Percentiles rank a stretch among this genome's conserved stretches.
Evolutionary conservation across 1,140 invertebrate genomes (phyloP).

Genomic region (Pseudomyrmex flavicornis): DNA sequence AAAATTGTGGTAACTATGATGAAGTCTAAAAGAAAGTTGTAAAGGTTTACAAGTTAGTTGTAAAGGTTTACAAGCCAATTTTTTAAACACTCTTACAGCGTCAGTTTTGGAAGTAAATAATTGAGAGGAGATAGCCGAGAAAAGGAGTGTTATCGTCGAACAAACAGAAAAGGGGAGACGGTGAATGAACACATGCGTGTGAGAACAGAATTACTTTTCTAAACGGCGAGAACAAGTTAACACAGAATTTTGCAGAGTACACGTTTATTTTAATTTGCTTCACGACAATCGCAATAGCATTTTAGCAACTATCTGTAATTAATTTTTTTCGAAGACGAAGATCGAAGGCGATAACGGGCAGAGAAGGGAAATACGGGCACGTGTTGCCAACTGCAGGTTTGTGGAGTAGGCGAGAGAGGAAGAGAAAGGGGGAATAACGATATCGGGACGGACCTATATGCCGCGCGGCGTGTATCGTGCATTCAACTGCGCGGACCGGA

Average conservation of each 20-base stretch:
- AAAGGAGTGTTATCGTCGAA: neutral
- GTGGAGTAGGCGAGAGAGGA: constrained; percentile 2
- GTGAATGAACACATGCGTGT: constrained; percentile 67
- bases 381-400: constrained; percentile 69
- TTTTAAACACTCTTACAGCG: neutral
- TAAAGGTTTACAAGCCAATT: neutral
- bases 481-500: constrained; percentile 69
- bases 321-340: constrained; percentile 51
- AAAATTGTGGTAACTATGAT: too few species aligned
- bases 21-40: too few species aligned
- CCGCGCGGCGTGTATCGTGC: constrained; percentile 58
- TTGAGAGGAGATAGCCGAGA: constrained; percentile 1
- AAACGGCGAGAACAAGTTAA: constrained; percentile 6
- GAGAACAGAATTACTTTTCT: constrained; percentile 28
- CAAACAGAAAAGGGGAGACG: constrained; percentile 43
- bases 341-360: constrained; percentile 28
- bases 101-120: constrained; percentile 23
- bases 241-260: constrained; percentile 1
- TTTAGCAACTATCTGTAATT: too few species aligned
- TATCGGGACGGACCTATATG: constrained; percentile 49
- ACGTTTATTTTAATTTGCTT: neutral
- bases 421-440: constrained; percentile 22
- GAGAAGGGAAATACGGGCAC: constrained; percentile 19
- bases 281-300: neutral
- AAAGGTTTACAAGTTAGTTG: neutral